Evolutionary conservation across 2,113 vertebrate species (phyloP).

Genomic region (Panthera tigris): DNA sequence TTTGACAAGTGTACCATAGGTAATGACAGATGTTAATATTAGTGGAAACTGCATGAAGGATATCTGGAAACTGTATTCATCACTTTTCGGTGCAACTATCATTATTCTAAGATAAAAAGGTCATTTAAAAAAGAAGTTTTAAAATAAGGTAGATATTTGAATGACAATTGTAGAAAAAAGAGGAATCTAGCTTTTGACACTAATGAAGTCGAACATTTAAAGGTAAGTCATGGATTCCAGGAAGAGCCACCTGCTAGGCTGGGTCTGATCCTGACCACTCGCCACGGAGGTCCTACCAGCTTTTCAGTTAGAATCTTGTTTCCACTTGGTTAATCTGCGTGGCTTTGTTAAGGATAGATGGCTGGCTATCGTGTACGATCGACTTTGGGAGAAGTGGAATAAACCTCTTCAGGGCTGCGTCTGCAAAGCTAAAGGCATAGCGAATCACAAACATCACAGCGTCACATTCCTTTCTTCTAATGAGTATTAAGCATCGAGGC

Average conservation of each 20-base stretch:
- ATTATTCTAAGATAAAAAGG: neutral
- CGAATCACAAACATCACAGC: neutral
- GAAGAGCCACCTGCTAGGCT: neutral
- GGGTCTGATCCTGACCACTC: neutral
- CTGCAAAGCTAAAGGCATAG: neutral
- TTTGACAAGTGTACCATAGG: neutral
- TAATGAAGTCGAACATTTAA: neutral
- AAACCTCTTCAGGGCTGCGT: neutral
- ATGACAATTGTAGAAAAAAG: neutral
- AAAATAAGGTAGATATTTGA: neutral
- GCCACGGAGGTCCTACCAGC: neutral
- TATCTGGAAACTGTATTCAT: neutral
- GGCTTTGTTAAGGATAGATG: neutral
- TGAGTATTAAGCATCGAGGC: neutral
- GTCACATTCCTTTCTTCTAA: neutral
- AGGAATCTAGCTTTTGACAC: neutral
- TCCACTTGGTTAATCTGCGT: neutral
- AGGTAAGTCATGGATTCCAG: accelerated
- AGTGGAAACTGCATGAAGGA: neutral
- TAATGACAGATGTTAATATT: neutral
- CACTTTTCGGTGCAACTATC: neutral
- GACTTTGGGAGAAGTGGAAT: neutral
- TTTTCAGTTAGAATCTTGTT: neutral
- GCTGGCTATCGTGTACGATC: neutral
- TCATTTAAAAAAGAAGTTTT: neutral